phyloP scores from a whole-genome alignment of 2,888 invertebrate species.

The Drosophila koepferae region DNA sequence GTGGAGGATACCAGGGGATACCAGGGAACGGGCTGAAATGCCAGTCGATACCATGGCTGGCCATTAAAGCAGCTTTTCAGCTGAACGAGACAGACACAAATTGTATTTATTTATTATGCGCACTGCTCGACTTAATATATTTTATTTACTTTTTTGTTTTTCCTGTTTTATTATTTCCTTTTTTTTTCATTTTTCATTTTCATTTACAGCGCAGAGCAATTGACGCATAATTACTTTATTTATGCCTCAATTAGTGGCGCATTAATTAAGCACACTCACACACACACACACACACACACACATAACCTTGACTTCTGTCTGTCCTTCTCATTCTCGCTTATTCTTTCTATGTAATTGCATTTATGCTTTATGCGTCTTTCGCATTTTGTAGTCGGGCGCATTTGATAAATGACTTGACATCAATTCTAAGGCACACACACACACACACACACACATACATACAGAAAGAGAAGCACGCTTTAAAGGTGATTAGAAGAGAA shows the following conservation, averaged over 20 bases:
- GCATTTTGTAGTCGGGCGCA: slow-evolving; percentile 42
- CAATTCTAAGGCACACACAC: slow-evolving; percentile 37
- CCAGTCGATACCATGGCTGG: slow-evolving; percentile 22
- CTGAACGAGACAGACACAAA: slow-evolving; percentile 27
- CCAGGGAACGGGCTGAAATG: slow-evolving; percentile 17
- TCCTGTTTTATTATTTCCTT: not conserved
- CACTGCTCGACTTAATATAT: slow-evolving; percentile 23
- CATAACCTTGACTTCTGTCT: slow-evolving; percentile 33
- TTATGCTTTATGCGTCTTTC: slow-evolving; percentile 44
- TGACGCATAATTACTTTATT: slow-evolving; percentile 58
- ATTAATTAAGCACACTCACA: slow-evolving; percentile 50
- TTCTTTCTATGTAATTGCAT: slow-evolving; percentile 49
- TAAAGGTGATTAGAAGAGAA: slow-evolving; percentile 41
- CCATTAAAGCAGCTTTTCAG: slow-evolving; percentile 41
- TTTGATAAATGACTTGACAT: slow-evolving; percentile 74
- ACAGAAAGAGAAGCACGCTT: slow-evolving; percentile 4
- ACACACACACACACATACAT: not conserved
- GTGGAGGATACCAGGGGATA: not conserved
- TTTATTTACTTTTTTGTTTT: slow-evolving; percentile 38
- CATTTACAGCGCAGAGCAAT: slow-evolving; percentile 47
- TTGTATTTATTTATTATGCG: slow-evolving; percentile 42
- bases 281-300: slow-evolving; percentile 17
- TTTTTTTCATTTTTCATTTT: slow-evolving; percentile 19
- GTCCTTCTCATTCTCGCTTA: not conserved
- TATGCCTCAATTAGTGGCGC: slow-evolving; percentile 69